Base-by-base conservation (phyloP, 92 coral and sea anemone genomes). In the Parazoanthus swiftii region DNA sequence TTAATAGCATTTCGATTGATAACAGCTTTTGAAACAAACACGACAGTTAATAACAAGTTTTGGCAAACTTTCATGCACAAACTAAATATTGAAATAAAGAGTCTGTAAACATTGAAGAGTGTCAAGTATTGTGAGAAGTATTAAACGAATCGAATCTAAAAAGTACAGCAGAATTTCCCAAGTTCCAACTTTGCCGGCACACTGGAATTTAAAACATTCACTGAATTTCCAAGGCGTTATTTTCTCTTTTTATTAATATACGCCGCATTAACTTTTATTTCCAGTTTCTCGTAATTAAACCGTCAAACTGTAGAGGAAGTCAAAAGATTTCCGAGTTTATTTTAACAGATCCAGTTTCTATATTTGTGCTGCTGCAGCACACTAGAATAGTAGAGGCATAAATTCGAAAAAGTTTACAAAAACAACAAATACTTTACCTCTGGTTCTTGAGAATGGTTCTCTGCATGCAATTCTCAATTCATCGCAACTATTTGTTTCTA, bases 71-170 rank as follows among this genome's bases (percentile, higher is more conserved):
- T 66, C 73, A 29, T 36, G 25, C 21, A 38, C 68, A 54, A 80
- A 80, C 73, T 42, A 80, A 80, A 80, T 36, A 80, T 80, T 58
- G 73, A 80, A 80, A 56, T 33, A 80, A 59, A 36, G 29, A 63
- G 70, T 63, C 6, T 63, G 68, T 63, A 63, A 63, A 63, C 70
- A 63, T 25, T 63, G 18, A 1, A 4, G 3, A 20, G 70, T 9
- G 70, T 63, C 7, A 21, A 20, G 26, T 63, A 63, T 63, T 63
- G 25, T 21, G 68, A 63, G 68, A 63, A 63, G 70, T 18, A 54
- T 54, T 54, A 63, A 63, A 63, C 70, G 9, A 63, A 18, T 63
- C 70, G 70, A 63, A 63, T 7, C n/a, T 5, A 23, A 63, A 63
- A 63, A 13, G 59, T 54, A 11, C 15, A 18, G 70, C 70, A 63